phyloP scores from a whole-genome alignment of 2,113 vertebrate species.

The Ctenodactylus gundi region DNA sequence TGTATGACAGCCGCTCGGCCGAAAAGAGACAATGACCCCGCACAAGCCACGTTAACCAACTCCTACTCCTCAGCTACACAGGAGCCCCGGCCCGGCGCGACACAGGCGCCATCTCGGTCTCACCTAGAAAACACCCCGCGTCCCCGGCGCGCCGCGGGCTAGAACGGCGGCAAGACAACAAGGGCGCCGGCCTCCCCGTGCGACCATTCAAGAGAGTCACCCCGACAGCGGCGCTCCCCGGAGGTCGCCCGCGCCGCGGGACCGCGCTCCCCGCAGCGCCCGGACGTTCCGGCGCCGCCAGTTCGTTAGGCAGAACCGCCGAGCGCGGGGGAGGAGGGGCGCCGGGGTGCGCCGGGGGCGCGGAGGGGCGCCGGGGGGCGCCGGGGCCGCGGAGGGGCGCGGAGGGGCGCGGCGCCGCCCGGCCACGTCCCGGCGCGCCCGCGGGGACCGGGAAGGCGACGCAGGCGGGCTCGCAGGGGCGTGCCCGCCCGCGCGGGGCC shows the following conservation, averaged over 20 bases:
- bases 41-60: neutral
- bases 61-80: neutral
- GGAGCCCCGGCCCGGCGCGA: neutral
- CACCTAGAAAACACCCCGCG: neutral
- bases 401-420: no score
- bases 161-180: neutral
- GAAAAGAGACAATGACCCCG: neutral
- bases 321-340: neutral
- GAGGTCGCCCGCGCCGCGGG: neutral
- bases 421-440: no score
- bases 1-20: neutral
- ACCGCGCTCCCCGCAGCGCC: neutral
- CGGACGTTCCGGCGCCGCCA: slow-evolving; percentile 73
- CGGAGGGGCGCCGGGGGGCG: accelerated
- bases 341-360: neutral
- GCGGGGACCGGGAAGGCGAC: accelerated
- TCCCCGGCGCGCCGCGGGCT: neutral
- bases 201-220: slow-evolving; percentile 18
- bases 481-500: neutral
- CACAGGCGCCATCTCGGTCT: neutral
- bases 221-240: neutral
- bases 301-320: neutral
- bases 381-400: neutral
- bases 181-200: neutral
- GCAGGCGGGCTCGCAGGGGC: neutral